These are phyloP conservation scores for Halyomorpha halys DNA, from an alignment of 1,140 invertebrate genomes.

Conservation along the genomic window DNA sequence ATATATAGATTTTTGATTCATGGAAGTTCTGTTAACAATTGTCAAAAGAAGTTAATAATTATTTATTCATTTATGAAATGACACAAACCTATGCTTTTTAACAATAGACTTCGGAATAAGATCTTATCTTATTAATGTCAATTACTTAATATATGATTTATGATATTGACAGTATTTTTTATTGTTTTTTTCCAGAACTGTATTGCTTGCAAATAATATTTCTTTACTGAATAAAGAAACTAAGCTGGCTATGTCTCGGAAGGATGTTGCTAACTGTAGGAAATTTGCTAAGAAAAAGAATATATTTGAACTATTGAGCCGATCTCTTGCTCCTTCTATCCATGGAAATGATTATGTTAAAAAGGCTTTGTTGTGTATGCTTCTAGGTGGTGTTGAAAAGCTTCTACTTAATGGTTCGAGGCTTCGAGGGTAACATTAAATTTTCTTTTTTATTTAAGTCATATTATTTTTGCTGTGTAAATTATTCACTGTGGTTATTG, in stretches of 20 bases:
- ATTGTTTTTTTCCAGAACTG: conserved; percentile 51
- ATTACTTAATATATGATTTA: too few relatives aligned
- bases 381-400: conserved; percentile 95
- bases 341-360: conserved; percentile 96
- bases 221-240: conserved; percentile 83
- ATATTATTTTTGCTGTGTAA: neutral
- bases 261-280: conserved; percentile 86
- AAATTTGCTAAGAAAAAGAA: conserved; percentile 69
- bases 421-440: conserved; percentile 64
- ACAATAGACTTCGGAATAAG: too few relatives aligned
- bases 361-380: conserved; percentile 87
- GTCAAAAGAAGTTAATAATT: too few relatives aligned
- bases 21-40: too few relatives aligned
- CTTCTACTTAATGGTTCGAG: conserved; percentile 89
- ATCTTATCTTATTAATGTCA: too few relatives aligned
- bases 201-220: conserved; percentile 90
- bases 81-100: too few relatives aligned
- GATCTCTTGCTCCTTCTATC: conserved; percentile 94
- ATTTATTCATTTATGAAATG: too few relatives aligned
- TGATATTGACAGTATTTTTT: too few relatives aligned
- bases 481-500: too few relatives aligned
- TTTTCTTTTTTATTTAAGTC: neutral
- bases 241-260: conserved; percentile 64
- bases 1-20: too few relatives aligned
- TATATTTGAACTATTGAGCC: conserved; percentile 82